Conservation (phyloP, 2,888 invertebrate genomes). For the Limnephilus rhombicus region DNA sequence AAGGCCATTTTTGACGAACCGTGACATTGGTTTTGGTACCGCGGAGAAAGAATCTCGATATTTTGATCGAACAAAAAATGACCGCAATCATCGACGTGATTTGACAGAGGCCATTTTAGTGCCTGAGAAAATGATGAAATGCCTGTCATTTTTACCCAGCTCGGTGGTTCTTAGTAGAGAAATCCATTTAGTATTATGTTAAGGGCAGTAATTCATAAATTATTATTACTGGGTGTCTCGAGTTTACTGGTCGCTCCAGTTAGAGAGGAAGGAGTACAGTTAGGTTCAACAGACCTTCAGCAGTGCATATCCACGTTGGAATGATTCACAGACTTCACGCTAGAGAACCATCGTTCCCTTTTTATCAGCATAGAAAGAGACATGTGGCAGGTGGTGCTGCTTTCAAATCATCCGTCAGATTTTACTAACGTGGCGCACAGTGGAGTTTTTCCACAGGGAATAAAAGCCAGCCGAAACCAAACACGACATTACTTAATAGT, state of each 20-base stretch:
- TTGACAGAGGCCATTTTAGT: conserved; percentile 17
- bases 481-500: not conserved
- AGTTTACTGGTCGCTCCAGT: conserved; percentile 19
- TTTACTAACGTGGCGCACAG: not conserved
- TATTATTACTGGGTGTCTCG: conserved; percentile 13
- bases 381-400: conserved; percentile 22
- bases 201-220: not conserved
- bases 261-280: conserved; percentile 53
- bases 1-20: conserved; percentile 3
- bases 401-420: not conserved
- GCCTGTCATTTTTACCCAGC: not conserved
- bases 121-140: conserved; percentile 20
- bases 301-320: conserved; percentile 66
- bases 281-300: conserved; percentile 66
- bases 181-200: not conserved
- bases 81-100: conserved; percentile 13
- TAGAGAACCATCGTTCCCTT: conserved; percentile 48
- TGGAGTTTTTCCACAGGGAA: not conserved
- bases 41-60: conserved; percentile 2
- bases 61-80: conserved; percentile 4
- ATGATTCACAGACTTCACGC: conserved; percentile 60
- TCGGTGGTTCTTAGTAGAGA: not conserved
- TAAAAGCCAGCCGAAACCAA: not conserved
- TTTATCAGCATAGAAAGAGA: conserved; percentile 21
- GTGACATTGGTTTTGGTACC: not conserved